These are phyloP conservation scores for Urophycis tenuis DNA, from an alignment of 2,797 vertebrate genomes.

Conservation along the genomic window DNA sequence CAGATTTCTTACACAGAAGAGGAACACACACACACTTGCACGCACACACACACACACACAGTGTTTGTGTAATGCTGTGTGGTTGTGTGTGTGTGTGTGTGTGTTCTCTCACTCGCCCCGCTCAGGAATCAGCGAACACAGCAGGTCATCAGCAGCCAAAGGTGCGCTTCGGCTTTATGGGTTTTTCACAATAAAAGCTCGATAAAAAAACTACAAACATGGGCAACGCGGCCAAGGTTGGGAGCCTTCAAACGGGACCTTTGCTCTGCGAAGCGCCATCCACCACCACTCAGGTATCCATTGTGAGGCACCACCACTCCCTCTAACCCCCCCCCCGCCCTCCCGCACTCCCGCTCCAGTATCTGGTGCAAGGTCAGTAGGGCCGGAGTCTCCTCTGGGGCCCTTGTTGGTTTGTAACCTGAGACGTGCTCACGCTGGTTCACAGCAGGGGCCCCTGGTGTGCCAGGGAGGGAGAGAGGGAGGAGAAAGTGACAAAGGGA, in stretches of 20 bases:
- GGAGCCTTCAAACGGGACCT: slow-evolving; percentile 31
- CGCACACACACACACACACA: not conserved
- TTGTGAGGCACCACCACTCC: not conserved
- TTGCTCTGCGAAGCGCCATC: slow-evolving; percentile 14
- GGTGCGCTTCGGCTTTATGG: slow-evolving; percentile 53
- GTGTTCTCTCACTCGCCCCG: slow-evolving; percentile 10
- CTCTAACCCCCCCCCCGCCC: no score
- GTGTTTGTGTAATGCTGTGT: not conserved
- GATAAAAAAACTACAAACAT: slow-evolving; percentile 47
- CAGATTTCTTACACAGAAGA: not conserved
- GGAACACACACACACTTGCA: not conserved
- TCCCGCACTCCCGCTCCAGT: no score
- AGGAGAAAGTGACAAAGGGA: not conserved
- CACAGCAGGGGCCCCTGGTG: no score
- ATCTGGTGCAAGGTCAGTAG: not conserved
- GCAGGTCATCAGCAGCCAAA: not conserved
- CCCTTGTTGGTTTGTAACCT: not conserved
- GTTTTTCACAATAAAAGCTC: slow-evolving; percentile 58
- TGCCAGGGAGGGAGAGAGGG: not conserved
- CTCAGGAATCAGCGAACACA: slow-evolving; percentile 10
- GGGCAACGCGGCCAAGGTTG: slow-evolving; percentile 20
- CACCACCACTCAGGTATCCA: not conserved
- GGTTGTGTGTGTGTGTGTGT: not conserved
- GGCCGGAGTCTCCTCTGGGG: not conserved
- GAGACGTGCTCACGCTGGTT: slow-evolving; percentile 22